Conservation (phyloP, 1,140 invertebrate genomes). For the Zaprionus nigranus region DNA sequence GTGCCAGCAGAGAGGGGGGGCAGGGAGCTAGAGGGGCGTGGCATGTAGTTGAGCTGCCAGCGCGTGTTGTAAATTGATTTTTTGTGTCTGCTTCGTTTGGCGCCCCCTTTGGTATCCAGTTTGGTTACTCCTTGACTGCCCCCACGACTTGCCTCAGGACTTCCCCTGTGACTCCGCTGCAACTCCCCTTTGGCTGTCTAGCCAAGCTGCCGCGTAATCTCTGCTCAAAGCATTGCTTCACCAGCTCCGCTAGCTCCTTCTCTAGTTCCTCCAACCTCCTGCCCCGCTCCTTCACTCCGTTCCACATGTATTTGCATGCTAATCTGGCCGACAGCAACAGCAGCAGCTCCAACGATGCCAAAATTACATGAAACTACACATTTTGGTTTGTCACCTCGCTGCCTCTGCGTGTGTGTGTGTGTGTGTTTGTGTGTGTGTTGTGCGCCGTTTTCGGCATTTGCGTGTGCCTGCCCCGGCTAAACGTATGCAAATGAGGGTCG, state of each 20-base stretch:
- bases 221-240: constrained; percentile 23
- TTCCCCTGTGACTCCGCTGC: background rate
- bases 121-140: background rate
- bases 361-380: constrained; percentile 80
- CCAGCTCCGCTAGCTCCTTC: background rate
- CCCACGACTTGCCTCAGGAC: background rate
- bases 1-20: constrained; percentile 12
- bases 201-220: constrained; percentile 27
- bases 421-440: constrained; percentile 20
- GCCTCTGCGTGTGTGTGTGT: constrained; percentile 10
- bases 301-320: constrained; percentile 74
- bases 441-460: constrained; percentile 49
- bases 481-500: constrained; percentile 65
- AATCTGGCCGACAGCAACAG: constrained; percentile 57
- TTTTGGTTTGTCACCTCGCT: constrained; percentile 80
- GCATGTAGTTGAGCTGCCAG: background rate
- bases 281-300: constrained; percentile 15
- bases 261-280: background rate
- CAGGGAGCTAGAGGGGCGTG: background rate
- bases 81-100: constrained; percentile 56
- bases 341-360: constrained; percentile 32
- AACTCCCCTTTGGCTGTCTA: background rate
- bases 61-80: constrained; percentile 71
- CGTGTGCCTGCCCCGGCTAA: constrained; percentile 11
- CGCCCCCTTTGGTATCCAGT: constrained; percentile 19